Evolutionary conservation across 2,797 vertebrate species (phyloP).

Genomic region (Acrossocheilus fasciatus): DNA sequence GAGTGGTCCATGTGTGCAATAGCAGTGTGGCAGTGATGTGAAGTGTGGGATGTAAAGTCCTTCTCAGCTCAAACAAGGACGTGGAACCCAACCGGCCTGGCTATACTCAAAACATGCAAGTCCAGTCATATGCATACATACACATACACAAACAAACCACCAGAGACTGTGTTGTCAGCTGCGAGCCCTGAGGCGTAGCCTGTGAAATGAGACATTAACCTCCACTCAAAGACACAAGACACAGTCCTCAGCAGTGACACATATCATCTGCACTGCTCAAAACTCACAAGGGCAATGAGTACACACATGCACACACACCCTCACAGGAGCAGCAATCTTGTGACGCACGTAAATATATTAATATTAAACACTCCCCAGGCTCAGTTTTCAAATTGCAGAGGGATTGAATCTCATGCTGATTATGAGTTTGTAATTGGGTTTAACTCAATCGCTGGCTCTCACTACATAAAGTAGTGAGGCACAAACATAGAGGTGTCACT

Average conservation of each 20-base stretch:
- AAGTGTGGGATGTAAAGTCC: not conserved
- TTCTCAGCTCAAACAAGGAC: not conserved
- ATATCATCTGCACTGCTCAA: slow-evolving; percentile 48
- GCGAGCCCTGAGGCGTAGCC: slow-evolving; percentile 50
- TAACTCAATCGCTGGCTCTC: slow-evolving; percentile 27
- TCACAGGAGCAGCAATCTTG: slow-evolving; percentile 20
- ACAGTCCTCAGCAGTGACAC: slow-evolving; percentile 46
- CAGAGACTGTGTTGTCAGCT: slow-evolving; percentile 49
- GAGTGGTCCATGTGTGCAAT: not conserved
- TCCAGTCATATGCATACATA: slow-evolving; percentile 49
- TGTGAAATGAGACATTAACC: slow-evolving; percentile 61
- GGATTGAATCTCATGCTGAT: slow-evolving; percentile 42
- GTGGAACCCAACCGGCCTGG: not conserved
- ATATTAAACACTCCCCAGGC: slow-evolving; percentile 34
- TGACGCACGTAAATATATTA: slow-evolving; percentile 37
- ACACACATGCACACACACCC: slow-evolving; percentile 38
- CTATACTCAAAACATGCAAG: slow-evolving; percentile 24
- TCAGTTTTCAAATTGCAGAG: slow-evolving; percentile 34
- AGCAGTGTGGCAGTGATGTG: not conserved
- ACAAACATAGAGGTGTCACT: slow-evolving; percentile 30
- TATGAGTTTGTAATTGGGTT: slow-evolving; percentile 41
- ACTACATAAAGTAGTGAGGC: slow-evolving; percentile 29
- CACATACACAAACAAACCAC: slow-evolving; percentile 51
- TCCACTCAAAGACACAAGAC: slow-evolving; percentile 59
- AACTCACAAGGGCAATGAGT: slow-evolving; percentile 55